A percentile compares a stretch with the other conserved stretches of the same genome.
Conservation (phyloP, 2,797 vertebrate genomes). For the Sternotherus odoratus region DNA sequence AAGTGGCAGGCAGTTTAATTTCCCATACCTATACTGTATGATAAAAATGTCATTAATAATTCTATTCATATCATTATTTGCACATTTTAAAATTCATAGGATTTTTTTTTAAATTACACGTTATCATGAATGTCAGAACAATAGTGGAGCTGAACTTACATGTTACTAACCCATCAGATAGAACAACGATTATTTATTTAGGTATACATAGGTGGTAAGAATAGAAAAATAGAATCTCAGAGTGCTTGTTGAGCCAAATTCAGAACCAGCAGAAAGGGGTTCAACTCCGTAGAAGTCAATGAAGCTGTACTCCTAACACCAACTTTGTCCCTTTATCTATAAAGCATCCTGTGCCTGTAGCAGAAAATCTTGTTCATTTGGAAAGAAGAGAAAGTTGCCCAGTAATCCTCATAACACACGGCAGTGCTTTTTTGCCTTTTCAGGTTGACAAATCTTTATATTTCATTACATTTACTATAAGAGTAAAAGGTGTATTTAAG, state of each 20-base stretch:
- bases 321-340: background rate
- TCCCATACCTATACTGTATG: background rate
- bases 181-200: background rate
- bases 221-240: background rate
- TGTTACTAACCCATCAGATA: slow-evolving; percentile 7
- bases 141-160: background rate
- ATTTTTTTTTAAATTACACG: slow-evolving; percentile 35
- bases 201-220: background rate
- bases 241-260: background rate
- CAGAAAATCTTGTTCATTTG: background rate
- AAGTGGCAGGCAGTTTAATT: slow-evolving; percentile 1
- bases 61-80: background rate
- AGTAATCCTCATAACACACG: background rate
- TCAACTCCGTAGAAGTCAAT: background rate
- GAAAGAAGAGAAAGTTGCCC: background rate
- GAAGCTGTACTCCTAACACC: background rate
- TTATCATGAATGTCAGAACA: background rate
- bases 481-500: background rate
- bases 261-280: background rate
- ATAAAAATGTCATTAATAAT: slow-evolving; percentile 22
- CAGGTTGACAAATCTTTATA: background rate
- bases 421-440: background rate
- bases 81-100: background rate
- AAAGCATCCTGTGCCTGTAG: background rate
- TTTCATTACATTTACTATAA: background rate